Conservation (phyloP, 2,113 vertebrate genomes). For the Eupsittula cactorum region DNA sequence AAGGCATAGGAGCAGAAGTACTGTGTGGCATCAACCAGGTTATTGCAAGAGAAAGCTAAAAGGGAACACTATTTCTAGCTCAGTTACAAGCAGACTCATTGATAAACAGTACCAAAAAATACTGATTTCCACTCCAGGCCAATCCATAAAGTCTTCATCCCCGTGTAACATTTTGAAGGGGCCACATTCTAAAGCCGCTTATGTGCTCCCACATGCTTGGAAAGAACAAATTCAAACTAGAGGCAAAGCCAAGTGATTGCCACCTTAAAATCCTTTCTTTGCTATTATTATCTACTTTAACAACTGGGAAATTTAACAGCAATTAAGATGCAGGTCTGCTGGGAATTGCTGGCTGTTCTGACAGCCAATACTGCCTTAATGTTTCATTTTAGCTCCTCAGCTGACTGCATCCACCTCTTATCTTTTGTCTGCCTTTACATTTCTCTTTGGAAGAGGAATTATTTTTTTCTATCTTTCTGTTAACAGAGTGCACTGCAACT, state of each 20-base stretch:
- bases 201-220: accelerated
- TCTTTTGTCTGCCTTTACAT: background rate
- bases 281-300: background rate
- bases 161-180: background rate
- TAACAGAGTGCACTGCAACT: background rate
- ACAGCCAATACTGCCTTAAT: background rate
- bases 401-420: background rate
- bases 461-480: background rate
- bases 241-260: background rate
- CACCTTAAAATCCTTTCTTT: background rate
- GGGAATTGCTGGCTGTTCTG: background rate
- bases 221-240: background rate
- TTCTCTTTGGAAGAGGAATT: background rate
- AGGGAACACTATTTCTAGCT: background rate
- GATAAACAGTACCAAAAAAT: background rate
- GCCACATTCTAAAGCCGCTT: background rate
- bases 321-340: background rate
- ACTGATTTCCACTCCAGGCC: background rate
- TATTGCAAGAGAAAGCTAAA: background rate
- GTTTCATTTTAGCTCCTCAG: background rate
- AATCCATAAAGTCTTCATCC: background rate
- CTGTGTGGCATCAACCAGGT: background rate
- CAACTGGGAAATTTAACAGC: background rate
- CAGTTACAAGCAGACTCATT: background rate
- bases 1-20: background rate